Evolutionary conservation across 1,140 invertebrate genomes (phyloP), one percentile per base, ranked within the genome.

Genomic region (Pectinophora gossypiella): DNA sequence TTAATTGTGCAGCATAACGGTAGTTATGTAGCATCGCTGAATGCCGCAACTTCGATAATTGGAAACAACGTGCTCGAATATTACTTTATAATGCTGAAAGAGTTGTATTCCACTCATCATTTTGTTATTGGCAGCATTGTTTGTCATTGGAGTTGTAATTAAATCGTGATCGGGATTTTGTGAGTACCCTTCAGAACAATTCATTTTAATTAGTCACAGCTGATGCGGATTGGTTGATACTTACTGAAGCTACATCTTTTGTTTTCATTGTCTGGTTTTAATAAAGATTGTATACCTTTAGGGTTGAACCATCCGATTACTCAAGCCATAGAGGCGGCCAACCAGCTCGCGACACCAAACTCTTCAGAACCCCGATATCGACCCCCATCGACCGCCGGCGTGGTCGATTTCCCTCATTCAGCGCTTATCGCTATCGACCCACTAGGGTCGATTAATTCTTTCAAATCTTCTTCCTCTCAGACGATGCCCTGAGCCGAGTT

Each of bases 21-120:
- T 57, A 54, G 48, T 47, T 54, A 61, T 64, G 59, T 65, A 61
- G 63, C 47, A 60, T 53, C 45, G 53, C n/a, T n/a, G n/a, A n/a
- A n/a, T n/a, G 70, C 75, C 72, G 61, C 72, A 58, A 61, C 63
- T 61, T 52, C 60, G 55, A 56, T 65, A 69, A 69, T 65, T 67
- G 60, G 64, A 42, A 63, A 59, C 57, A 54, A 50, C 59, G 57
- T 63, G 54, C 47, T 48, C 64, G 61, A 54, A 60, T 70, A 67
- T 70, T 67, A 64, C 64, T 64, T 70, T 64, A 63, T 58, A 56
- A 61, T 63, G 57, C 55, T 56, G 57, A 57, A 54, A 59, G 61
- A 66, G 43, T 52, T 52, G 35, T 27, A 27, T 27, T 27, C 23
- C 23, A 27, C 5, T 12, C 23, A 6, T 12, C 23, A 27, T 12